Evolutionary conservation across 2,888 invertebrate genomes (phyloP).

Genomic region (Doris montereyensis): DNA sequence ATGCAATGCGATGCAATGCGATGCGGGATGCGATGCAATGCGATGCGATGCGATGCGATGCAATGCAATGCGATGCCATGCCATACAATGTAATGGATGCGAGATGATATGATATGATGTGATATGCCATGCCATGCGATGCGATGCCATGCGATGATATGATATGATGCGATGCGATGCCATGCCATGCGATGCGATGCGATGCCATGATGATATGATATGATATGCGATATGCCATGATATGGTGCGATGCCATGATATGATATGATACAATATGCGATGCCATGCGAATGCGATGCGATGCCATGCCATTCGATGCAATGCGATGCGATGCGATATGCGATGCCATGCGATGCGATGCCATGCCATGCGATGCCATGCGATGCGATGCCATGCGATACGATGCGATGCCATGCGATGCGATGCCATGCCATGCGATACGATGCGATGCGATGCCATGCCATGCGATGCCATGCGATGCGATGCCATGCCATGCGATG

Average conservation of each 20-base stretch:
- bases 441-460: neutral
- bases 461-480: neutral
- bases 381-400: neutral
- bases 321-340: neutral
- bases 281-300: neutral
- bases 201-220: too few species aligned
- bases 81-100: neutral
- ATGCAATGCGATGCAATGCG: neutral
- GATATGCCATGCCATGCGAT: neutral
- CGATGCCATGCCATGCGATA: neutral
- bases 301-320: neutral
- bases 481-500: conserved; percentile 42
- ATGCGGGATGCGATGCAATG: too few species aligned
- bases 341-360: neutral
- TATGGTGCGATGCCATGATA: neutral
- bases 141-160: neutral
- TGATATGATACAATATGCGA: neutral
- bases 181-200: neutral
- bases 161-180: neutral
- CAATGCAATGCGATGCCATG: neutral
- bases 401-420: neutral
- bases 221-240: neutral
- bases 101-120: too few species aligned
- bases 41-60: neutral
- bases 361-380: neutral